These are phyloP conservation scores for Orius insidiosus DNA, from an alignment of 1,140 invertebrate genomes.

Conservation along the genomic window DNA sequence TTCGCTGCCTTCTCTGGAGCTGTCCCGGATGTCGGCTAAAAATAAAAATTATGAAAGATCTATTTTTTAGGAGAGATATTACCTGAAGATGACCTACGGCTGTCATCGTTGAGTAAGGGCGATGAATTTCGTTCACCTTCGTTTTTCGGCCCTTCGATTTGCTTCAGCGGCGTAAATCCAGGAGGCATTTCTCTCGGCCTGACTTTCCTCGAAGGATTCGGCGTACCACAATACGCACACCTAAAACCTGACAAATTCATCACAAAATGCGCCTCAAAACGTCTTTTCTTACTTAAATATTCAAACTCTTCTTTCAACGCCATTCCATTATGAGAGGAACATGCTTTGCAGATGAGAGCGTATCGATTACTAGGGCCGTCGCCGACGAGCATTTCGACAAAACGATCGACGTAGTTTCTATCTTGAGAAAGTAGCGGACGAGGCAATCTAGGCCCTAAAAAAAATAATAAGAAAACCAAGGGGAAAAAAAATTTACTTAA, in stretches of 20 bases:
- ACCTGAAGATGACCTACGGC: too few species aligned
- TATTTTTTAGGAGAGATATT: too few species aligned
- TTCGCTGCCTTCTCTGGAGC: too few species aligned
- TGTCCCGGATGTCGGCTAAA: too few species aligned
- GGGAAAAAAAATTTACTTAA: neutral
- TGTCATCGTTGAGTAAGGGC: too few species aligned
- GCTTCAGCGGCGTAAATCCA: too few species aligned
- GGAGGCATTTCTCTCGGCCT: constrained; percentile 31
- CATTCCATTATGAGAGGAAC: constrained; percentile 92
- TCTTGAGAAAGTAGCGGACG: constrained; percentile 40
- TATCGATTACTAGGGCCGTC: constrained; percentile 89
- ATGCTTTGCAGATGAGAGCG: constrained; percentile 85
- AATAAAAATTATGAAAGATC: too few species aligned
- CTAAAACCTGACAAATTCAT: constrained; percentile 44
- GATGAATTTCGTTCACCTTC: too few species aligned
- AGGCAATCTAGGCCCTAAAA: constrained; percentile 7
- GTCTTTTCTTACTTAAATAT: constrained; percentile 47
- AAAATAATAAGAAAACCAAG: neutral
- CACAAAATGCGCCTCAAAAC: too few species aligned
- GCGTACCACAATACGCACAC: constrained; percentile 72
- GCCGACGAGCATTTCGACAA: constrained; percentile 86
- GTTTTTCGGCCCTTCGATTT: too few species aligned
- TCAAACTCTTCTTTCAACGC: constrained; percentile 91
- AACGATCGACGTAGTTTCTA: constrained; percentile 57
- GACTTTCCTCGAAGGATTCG: constrained; percentile 71